Base-by-base conservation (phyloP, 1,140 invertebrate species). In the Drosophila kurseongensis region DNA sequence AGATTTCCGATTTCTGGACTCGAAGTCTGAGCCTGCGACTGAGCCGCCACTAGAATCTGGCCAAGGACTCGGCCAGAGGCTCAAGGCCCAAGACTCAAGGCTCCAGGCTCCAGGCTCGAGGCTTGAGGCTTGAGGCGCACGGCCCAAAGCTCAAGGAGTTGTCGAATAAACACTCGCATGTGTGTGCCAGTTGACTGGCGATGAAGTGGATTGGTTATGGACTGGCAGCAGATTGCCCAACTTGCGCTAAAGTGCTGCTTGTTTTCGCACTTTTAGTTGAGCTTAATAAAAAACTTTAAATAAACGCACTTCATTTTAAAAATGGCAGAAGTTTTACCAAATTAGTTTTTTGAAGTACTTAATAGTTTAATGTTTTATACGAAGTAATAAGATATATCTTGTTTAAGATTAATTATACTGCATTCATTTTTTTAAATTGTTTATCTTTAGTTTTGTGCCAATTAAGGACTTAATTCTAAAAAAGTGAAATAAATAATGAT, bases 1-100 rank as follows among this genome's bases (percentile, higher is more conserved):
- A 69, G 45, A 50, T 71, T 71, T 71, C 51, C 47, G 66, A 50
- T 71, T 71, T 71, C 51, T 57, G 66, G 67, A 69, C 67, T 38
- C 50, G 50, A 69, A 35, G 67, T 68, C 63, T 71, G 44, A 57
- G 40, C 40, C 60, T 54, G 48, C 29, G 50, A 54, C 40, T 62
- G 48, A 69, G 41, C 44, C 67, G 29, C 18, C 36, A 41, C 67
- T 57, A 50, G 36, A 71, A 42, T 72, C 42, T 50, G 54, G 68
- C 51, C 68, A 58, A 41, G 50, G 68, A 48, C 67, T 13, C 18
- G 12, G n/a, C 48, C 48, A 48, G 32, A 18, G 59, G 59, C 59
- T 32, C 38, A 65, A 67, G 48, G 54, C 14, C 6, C 36, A 13
- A 10, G 8, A 29, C 47, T 23, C 58, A 57, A 13, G 29, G 36